Evolutionary conservation across 2,888 invertebrate genomes (phyloP).

Genomic region (Conistra vaccinii): DNA sequence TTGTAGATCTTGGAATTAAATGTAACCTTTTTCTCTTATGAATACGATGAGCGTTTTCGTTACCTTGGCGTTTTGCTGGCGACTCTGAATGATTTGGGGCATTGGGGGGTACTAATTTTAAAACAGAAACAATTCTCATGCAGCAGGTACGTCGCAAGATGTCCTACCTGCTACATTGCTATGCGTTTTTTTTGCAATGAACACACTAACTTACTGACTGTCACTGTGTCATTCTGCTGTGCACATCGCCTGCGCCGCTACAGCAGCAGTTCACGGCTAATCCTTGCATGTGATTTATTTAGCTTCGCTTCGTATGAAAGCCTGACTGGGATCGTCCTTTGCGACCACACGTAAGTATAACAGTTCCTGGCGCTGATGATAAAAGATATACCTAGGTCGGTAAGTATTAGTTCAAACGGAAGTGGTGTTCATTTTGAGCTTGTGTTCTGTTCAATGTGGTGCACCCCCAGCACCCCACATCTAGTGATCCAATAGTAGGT

Average conservation of each 20-base stretch:
- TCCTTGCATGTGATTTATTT: background rate
- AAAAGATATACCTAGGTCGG: too few species aligned
- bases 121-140: background rate
- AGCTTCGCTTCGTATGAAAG: background rate
- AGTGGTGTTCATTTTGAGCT: background rate
- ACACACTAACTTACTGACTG: too few species aligned
- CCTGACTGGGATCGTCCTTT: background rate
- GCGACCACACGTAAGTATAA: background rate
- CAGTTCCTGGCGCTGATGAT: too few species aligned
- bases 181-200: background rate
- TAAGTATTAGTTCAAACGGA: background rate
- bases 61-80: conserved; percentile 3
- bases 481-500: too few species aligned
- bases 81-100: background rate
- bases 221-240: background rate
- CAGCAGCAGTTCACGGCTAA: background rate
- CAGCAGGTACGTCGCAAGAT: background rate
- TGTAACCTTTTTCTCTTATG: conserved; percentile 40
- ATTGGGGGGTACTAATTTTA: background rate
- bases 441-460: background rate
- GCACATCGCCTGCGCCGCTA: background rate
- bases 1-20: conserved; percentile 52
- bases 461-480: too few species aligned
- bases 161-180: background rate
- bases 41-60: conserved; percentile 30